Percentiles rank a stretch among this genome's conserved stretches.
Evolutionary conservation across 2,797 vertebrate species (phyloP).

Genomic region (Urocyon cinereoargenteus): DNA sequence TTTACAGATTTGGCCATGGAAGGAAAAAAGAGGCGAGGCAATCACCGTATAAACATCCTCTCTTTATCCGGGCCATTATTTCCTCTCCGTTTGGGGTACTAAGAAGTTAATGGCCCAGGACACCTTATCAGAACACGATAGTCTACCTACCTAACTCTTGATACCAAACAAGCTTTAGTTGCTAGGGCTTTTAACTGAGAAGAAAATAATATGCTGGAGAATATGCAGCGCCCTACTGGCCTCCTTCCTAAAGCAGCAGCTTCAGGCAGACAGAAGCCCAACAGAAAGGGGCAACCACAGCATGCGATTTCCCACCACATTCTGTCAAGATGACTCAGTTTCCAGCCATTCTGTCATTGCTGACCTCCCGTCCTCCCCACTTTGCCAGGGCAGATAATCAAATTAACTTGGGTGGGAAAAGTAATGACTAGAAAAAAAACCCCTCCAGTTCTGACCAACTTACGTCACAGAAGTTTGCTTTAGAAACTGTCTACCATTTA

Average conservation of each 20-base stretch:
- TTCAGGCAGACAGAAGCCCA: conserved; percentile 3
- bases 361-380: conserved; percentile 19
- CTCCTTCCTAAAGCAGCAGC: neutral
- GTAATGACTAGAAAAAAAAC: conserved; percentile 62
- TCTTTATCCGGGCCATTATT: conserved; percentile 59
- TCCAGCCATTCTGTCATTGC: conserved; percentile 57
- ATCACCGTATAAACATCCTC: conserved; percentile 56
- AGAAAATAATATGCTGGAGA: neutral
- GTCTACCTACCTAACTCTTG: neutral
- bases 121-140: neutral
- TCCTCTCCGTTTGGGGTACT: neutral
- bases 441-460: conserved; percentile 63
- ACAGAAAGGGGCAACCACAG: neutral
- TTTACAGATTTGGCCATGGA: conserved; percentile 60
- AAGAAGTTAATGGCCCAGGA: conserved; percentile 26
- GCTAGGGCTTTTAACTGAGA: neutral
- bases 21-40: neutral
- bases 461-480: conserved; percentile 39
- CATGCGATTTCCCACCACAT: conserved; percentile 68
- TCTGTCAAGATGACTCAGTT: conserved; percentile 71
- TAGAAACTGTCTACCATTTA: neutral
- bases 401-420: conserved; percentile 17
- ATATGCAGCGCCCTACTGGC: neutral
- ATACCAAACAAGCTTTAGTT: neutral
- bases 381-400: conserved; percentile 47